These are phyloP conservation scores for Brachyptera putata DNA, from an alignment of 2,888 invertebrate genomes.

Conservation along the genomic window DNA sequence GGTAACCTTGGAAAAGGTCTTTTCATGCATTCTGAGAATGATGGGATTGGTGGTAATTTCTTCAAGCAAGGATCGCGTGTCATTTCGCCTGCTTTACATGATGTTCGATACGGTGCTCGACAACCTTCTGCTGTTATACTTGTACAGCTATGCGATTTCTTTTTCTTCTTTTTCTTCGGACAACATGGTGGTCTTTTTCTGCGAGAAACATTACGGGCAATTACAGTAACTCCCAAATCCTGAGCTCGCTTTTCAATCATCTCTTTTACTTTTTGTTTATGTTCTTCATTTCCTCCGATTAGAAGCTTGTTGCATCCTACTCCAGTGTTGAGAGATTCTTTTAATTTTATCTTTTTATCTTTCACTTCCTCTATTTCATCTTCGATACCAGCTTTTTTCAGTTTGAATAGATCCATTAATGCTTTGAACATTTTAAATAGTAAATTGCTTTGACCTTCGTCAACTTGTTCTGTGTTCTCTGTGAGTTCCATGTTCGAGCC, in stretches of 20 bases:
- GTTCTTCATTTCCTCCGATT: too few species aligned
- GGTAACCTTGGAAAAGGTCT: background rate
- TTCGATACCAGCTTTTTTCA: background rate
- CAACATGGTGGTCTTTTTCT: background rate
- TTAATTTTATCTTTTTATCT: background rate
- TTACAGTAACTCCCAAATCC: background rate
- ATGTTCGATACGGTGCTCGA: too few species aligned
- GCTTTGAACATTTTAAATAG: background rate
- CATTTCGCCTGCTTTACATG: background rate
- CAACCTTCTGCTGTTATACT: too few species aligned
- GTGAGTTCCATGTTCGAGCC: background rate
- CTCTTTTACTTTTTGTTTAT: too few species aligned
- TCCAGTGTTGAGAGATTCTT: too few species aligned
- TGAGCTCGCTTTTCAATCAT: too few species aligned
- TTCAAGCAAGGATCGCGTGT: background rate
- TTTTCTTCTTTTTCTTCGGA: background rate
- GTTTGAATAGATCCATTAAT: background rate
- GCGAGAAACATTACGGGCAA: background rate
- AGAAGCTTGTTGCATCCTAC: too few species aligned
- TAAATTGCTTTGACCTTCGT: background rate
- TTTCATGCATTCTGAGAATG: constrained; percentile 22
- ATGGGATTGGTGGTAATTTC: constrained; percentile 18
- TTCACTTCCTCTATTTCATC: background rate
- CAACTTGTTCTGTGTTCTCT: background rate
- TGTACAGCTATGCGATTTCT: background rate